Percentiles rank a stretch among this genome's conserved stretches.
Conservation (phyloP, 2,797 vertebrate genomes). For the Avahi laniger region DNA sequence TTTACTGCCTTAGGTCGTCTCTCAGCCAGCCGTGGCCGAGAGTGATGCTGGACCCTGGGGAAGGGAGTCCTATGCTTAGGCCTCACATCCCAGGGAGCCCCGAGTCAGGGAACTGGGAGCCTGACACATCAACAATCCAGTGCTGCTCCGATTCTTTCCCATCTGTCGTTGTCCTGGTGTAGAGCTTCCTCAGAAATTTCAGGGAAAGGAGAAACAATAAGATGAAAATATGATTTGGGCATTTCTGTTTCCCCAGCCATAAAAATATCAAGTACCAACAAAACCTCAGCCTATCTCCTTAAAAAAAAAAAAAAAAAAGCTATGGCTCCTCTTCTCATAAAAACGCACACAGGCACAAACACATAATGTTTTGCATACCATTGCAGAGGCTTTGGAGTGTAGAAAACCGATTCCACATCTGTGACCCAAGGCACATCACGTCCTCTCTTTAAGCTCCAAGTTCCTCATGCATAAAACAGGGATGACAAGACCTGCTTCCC, state of each 20-base stretch:
- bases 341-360: not conserved
- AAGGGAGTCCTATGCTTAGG: not conserved
- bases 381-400: not conserved
- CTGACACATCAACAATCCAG: rapidly evolving
- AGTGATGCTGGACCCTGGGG: not conserved
- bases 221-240: not conserved
- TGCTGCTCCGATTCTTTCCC: not conserved
- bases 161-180: not conserved
- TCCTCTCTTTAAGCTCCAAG: slow-evolving; percentile 36
- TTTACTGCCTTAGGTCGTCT: not conserved
- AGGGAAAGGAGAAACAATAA: not conserved
- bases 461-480: slow-evolving; percentile 23
- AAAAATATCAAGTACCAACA: not conserved
- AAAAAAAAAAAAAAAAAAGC: not conserved
- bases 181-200: not conserved
- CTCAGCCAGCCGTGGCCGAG: not conserved
- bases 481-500: slow-evolving; percentile 40
- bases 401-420: not conserved
- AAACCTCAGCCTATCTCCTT: slow-evolving; percentile 8
- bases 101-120: not conserved
- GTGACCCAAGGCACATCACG: not conserved
- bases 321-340: not conserved
- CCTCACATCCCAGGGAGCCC: not conserved
- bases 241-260: not conserved
- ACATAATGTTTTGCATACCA: not conserved